Conservation (phyloP, 2,888 invertebrate genomes). For the Leistus spinibarbis region DNA sequence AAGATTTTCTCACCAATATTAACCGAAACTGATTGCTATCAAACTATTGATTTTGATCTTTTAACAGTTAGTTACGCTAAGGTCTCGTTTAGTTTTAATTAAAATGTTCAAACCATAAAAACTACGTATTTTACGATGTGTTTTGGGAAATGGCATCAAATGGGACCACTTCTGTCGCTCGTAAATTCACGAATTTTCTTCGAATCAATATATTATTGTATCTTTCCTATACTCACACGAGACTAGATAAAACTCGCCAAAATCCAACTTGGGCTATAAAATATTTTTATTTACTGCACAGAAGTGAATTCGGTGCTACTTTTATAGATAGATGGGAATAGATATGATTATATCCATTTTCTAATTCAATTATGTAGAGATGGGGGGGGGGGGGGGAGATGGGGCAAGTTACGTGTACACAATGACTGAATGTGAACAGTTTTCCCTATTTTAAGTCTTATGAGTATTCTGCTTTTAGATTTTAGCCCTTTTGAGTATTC, state of each 20-base stretch:
- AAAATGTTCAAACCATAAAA: background rate
- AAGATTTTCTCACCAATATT: background rate
- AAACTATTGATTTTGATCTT: background rate
- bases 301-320: background rate
- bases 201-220: slow-evolving; percentile 28
- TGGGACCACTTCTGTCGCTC: slow-evolving; percentile 29
- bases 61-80: background rate
- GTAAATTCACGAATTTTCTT: slow-evolving; percentile 34
- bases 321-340: background rate
- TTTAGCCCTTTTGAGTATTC: too few species aligned
- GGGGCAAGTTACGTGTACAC: too few species aligned
- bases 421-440: too few species aligned
- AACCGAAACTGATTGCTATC: background rate
- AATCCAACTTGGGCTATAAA: slow-evolving; percentile 24
- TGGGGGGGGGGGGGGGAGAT: too few species aligned
- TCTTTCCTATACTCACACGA: slow-evolving; percentile 28
- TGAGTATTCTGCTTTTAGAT: too few species aligned
- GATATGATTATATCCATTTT: background rate
- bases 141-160: background rate
- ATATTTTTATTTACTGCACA: slow-evolving; percentile 26
- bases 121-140: background rate
- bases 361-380: background rate
- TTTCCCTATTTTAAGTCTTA: too few species aligned
- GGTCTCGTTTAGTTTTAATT: background rate
- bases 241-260: slow-evolving; percentile 22